Evolutionary conservation across 2,888 invertebrate genomes (phyloP), one percentile per base, ranked within the genome.

Genomic region (Drosophila maculinotata): DNA sequence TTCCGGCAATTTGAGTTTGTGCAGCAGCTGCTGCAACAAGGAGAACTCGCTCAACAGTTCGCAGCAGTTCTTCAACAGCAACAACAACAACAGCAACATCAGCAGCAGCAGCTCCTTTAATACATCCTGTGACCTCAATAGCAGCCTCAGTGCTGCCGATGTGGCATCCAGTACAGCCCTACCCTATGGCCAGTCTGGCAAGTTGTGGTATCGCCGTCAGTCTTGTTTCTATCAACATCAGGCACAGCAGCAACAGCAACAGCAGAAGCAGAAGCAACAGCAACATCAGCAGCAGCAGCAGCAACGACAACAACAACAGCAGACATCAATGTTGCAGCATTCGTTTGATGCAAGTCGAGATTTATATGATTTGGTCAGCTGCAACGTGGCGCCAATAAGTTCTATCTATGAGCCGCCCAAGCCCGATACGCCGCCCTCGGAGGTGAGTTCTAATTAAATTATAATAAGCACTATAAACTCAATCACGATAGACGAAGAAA

Each of bases 371-470:
- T 45, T 87, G 14, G 74, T 80, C 23, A 87, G 65, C 44, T 86
- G 80, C 49, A 76, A 76, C 65, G 84, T 76, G 57, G 41, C 59
- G 26, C 59, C 71, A 4, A 82, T 88, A 64, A 85, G 81, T 63
- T 82, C 87, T 28, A 73, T 78, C 51, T 90, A 87, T 73, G 89
- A 89, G 35, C 90, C 91, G 53, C 90, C 91, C 1, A 91, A 91
- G 51, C 89, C 90, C 2, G 91, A 91, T 69, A 89, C 90, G 14
- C 88, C 90, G 38, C 86, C 89, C 36, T 66, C 83, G 3, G 85
- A 90, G 75, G 91, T 90, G 72, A 72, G 47, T 33, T 6, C 1
- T 12, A 8, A 7, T 7, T 2, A 25, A 7, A 8, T 23, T 15
- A 26, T 2, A 25, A 36, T 6, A 2, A 9, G 1, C 9, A 14